phyloP scores from a whole-genome alignment of 2,113 vertebrate species.

The Fulica atra region DNA sequence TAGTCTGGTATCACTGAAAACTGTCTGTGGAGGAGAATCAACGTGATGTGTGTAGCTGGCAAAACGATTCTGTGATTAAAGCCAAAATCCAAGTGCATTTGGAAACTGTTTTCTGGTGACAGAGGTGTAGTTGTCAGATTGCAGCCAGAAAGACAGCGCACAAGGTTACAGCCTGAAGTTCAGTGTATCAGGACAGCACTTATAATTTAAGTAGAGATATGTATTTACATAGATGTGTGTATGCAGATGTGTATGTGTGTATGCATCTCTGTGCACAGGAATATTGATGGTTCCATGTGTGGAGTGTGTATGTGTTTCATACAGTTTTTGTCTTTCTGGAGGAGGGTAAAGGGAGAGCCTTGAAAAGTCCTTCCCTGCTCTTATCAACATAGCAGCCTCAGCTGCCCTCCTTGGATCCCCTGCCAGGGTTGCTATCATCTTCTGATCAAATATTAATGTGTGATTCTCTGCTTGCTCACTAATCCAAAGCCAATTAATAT shows the following conservation, averaged over 20 bases:
- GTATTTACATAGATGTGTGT: background rate
- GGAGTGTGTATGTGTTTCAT: constrained; percentile 1
- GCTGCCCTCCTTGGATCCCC: constrained; percentile 95
- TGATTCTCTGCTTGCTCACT: constrained; percentile 99
- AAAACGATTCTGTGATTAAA: constrained; percentile 64
- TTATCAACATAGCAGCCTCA: constrained; percentile 96
- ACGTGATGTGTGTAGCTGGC: constrained; percentile 23
- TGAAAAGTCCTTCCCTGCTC: constrained; percentile 86
- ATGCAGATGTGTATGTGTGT: background rate
- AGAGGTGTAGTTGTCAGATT: constrained; percentile 74
- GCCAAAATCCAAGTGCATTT: constrained; percentile 58
- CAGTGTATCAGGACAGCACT: constrained; percentile 72
- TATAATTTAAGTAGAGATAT: background rate
- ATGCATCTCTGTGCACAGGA: background rate
- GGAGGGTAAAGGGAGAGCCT: constrained; percentile 82
- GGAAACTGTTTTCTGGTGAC: constrained; percentile 70
- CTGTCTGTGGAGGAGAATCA: background rate
- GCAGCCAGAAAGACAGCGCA: constrained; percentile 73
- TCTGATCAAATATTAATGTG: constrained; percentile 99
- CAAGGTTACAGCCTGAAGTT: constrained; percentile 78
- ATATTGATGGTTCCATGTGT: background rate
- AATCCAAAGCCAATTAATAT: constrained; percentile 99
- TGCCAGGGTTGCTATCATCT: constrained; percentile 99
- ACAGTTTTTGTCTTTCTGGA: constrained; percentile 78
- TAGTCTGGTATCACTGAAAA: background rate